phyloP scores from a whole-genome alignment of 1,140 invertebrate genomes.

The Bradynema listronoti region DNA sequence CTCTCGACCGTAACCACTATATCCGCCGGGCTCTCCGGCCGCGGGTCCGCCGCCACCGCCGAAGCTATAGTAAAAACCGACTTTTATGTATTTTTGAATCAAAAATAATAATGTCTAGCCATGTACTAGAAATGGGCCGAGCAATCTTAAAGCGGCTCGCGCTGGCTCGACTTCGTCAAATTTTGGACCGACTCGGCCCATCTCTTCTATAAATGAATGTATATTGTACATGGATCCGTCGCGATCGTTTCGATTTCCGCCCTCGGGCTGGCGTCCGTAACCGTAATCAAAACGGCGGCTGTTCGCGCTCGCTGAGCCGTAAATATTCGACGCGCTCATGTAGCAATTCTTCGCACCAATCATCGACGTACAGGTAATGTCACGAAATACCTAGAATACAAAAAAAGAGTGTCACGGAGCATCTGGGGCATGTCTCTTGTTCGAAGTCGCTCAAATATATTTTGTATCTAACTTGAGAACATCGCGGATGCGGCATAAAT shows the following conservation, averaged over 20 bases:
- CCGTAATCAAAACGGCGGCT: conserved; percentile 37
- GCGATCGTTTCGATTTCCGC: neutral
- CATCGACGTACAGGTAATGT: conserved; percentile 54
- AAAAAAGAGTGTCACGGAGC: too few species aligned
- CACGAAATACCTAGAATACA: too few species aligned
- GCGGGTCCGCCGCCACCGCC: neutral
- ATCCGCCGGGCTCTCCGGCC: neutral
- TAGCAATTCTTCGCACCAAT: conserved; percentile 57
- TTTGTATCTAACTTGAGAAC: too few species aligned
- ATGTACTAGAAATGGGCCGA: too few species aligned
- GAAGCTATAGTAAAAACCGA: too few species aligned
- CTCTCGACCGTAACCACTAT: neutral
- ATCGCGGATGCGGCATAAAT: conserved; percentile 58
- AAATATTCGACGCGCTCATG: conserved; percentile 53
- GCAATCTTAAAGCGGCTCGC: too few species aligned
- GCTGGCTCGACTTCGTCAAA: too few species aligned
- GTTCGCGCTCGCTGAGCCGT: conserved; percentile 42
- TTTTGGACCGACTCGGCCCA: too few species aligned
- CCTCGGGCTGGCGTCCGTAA: neutral
- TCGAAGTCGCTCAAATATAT: too few species aligned
- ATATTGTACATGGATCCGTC: conserved; percentile 26
- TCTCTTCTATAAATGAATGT: conserved; percentile 5
- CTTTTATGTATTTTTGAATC: too few species aligned
- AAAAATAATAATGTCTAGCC: too few species aligned
- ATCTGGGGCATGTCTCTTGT: too few species aligned